Evolutionary conservation across 2,888 invertebrate species (phyloP), one percentile per base, ranked within the genome.

Genomic region (Drosophila trichaetosa): DNA sequence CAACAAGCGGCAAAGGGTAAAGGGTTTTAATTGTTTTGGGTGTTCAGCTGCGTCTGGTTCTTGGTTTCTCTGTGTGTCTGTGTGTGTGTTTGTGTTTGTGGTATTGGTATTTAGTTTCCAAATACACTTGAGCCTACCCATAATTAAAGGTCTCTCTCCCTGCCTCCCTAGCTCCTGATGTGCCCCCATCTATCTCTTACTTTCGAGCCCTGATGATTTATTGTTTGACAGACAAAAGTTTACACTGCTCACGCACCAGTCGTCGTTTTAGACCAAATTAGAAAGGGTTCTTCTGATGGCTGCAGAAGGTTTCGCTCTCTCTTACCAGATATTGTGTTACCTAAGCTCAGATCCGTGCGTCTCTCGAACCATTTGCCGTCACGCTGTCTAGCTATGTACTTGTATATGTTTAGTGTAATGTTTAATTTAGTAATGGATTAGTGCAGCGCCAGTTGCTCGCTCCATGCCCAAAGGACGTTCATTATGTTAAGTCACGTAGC

Each of bases 371-470:
- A 81, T 83, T 89, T 90, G 80, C 88, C 90, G 89, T 84, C 84
- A 84, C 87, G 80, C 82, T 69, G 87, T 85, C 87, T 80, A 82
- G 89, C 85, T 89, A 87, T 89, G 87, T 84, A 87, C 85, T 86
- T 88, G 79, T 86, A 85, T 89, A 76, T 83, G 85, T 89, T 87
- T 87, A 87, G 85, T 83, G 83, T 76, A 76, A 86, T 91, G 91
- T 91, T 91, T 91, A 91, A 91, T 91, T 91, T 91, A 91, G 91
- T 91, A 91, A 91, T 91, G 91, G 91, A 91, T 91, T 91, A 91
- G 91, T 73, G 69, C 46, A 73, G 66, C 51, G 73, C 63, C 80
- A 69, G 68, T 52, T 76, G 58, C 31, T 31, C 48, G 29, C 27
- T 29, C 27, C 21, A 34, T 36, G 16, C 7, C 69, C 38, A 57